A percentile compares a stretch with the other conserved stretches of the same genome.
Conservation (phyloP, 1,140 invertebrate genomes). For the Drosophila pseudoobscura region DNA sequence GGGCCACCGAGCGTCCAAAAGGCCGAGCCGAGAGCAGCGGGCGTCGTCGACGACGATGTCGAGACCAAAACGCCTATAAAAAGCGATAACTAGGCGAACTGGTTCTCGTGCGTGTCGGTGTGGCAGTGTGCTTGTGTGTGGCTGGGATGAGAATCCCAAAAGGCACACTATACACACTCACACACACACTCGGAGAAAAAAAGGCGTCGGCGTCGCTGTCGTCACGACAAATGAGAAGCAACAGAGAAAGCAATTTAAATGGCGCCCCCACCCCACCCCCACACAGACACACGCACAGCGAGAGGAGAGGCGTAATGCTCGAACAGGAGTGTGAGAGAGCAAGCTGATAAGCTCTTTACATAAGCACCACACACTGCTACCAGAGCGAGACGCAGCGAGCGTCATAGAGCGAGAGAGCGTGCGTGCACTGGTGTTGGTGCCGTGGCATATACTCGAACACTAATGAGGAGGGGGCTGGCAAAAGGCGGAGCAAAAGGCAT, state of each 20-base stretch:
- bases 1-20: conserved; percentile 48
- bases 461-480: conserved; percentile 25
- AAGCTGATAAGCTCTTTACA: conserved; percentile 24
- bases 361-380: conserved; percentile 55
- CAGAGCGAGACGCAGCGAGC: conserved; percentile 40
- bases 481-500: conserved; percentile 76
- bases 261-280: conserved; percentile 75
- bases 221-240: conserved; percentile 69
- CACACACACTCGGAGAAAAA: background rate
- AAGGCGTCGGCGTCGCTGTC: conserved; percentile 10
- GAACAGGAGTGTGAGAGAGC: conserved; percentile 27
- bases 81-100: conserved; percentile 68
- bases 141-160: conserved; percentile 16
- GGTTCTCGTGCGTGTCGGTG: conserved; percentile 52
- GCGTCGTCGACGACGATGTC: conserved; percentile 24
- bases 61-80: conserved; percentile 54
- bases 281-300: conserved; percentile 18
- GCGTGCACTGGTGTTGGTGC: conserved; percentile 35
- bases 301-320: conserved; percentile 6
- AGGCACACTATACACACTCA: conserved; percentile 1
- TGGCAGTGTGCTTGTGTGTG: conserved; percentile 26
- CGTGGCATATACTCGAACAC: conserved; percentile 2
- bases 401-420: conserved; percentile 8
- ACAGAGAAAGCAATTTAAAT: conserved; percentile 67
- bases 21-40: conserved; percentile 46